Conservation (phyloP, 2,888 invertebrate species). For the Acrobasis repandana region DNA sequence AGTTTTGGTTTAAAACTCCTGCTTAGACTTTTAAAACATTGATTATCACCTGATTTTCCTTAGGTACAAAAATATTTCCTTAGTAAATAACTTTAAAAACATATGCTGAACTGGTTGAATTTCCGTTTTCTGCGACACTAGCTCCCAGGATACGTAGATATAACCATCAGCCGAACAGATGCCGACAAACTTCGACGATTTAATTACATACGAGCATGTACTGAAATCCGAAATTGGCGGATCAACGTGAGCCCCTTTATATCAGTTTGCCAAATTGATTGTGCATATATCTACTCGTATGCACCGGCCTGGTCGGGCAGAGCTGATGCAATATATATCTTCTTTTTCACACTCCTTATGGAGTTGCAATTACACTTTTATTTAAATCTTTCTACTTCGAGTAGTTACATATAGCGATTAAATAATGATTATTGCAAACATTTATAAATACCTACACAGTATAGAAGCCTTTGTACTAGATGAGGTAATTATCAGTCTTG, state of each 20-base stretch:
- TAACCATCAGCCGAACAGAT: neutral
- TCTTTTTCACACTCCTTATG: neutral
- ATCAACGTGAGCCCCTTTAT: conserved; percentile 16
- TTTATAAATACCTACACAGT: no score
- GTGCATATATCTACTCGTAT: conserved; percentile 20
- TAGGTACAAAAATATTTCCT: no score
- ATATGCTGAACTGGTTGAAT: neutral
- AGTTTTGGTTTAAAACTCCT: no score
- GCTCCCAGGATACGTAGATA: neutral
- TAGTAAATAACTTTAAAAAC: neutral
- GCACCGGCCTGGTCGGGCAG: conserved; percentile 24
- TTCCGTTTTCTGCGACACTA: no score
- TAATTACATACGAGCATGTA: conserved; percentile 36
- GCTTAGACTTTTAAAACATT: no score
- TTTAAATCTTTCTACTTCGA: neutral
- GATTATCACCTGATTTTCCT: no score
- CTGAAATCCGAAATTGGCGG: conserved; percentile 24
- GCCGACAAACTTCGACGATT: conserved; percentile 36
- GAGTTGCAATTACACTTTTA: neutral
- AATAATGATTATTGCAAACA: no score
- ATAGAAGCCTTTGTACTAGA: no score
- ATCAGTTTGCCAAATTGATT: conserved; percentile 21
- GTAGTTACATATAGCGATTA: no score
- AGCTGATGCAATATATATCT: conserved; percentile 16
- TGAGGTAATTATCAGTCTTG: no score